These are phyloP conservation scores for Xylocopa sonorina DNA, from an alignment of 1,140 invertebrate genomes.

Conservation along the genomic window DNA sequence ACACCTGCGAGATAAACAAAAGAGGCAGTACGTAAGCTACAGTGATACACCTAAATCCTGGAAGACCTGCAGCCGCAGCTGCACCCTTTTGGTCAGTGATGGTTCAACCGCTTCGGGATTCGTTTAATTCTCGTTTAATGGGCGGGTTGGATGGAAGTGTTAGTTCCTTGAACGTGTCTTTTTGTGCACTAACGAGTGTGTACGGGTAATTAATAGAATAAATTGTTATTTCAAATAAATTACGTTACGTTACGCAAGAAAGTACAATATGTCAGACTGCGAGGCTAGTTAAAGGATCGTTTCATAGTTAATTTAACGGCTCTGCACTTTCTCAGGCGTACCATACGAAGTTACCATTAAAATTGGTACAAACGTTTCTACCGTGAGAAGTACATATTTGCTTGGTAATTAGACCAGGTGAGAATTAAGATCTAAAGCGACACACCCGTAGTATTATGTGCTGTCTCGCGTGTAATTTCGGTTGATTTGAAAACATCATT, in stretches of 20 bases:
- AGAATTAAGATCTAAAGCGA: slow-evolving; percentile 10
- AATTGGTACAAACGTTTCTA: slow-evolving; percentile 16
- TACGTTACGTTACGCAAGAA: neutral
- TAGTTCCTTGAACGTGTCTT: too few relatives aligned
- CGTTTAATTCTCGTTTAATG: too few relatives aligned
- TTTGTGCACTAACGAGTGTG: neutral
- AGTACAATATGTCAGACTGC: slow-evolving; percentile 24
- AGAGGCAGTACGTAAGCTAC: neutral
- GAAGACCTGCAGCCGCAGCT: neutral
- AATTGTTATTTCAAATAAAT: slow-evolving; percentile 24
- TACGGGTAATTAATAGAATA: slow-evolving; percentile 23
- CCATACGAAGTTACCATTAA: slow-evolving; percentile 10
- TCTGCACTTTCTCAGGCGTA: neutral
- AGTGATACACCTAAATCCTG: neutral
- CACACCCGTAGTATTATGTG: neutral
- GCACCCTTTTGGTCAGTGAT: neutral
- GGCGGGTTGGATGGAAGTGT: too few relatives aligned
- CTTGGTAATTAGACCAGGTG: slow-evolving; percentile 18
- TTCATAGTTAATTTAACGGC: slow-evolving; percentile 45
- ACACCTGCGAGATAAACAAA: slow-evolving; percentile 84
- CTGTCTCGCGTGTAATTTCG: neutral
- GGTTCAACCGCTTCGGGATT: neutral
- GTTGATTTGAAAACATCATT: too few relatives aligned
- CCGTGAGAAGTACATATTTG: slow-evolving; percentile 6
- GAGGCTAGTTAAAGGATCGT: slow-evolving; percentile 15